Percentiles rank a stretch among this genome's conserved stretches.
These are phyloP conservation scores for Drosophila mayaguana DNA, from an alignment of 2,888 invertebrate species.

Conservation along the genomic window DNA sequence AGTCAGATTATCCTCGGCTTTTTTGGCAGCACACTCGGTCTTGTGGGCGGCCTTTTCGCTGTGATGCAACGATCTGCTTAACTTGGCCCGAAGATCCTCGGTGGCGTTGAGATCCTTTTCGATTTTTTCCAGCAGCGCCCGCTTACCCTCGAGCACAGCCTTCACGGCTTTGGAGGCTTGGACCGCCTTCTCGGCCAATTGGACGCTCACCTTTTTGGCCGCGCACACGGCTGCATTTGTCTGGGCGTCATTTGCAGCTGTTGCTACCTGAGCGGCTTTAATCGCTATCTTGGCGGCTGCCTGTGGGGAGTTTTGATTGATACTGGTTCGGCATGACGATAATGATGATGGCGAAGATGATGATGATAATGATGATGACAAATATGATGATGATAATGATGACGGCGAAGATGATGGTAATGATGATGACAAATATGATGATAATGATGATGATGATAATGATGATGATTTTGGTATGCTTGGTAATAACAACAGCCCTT, in stretches of 20 bases:
- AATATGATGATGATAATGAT: too few relatives aligned
- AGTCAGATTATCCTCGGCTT: constrained; percentile 86
- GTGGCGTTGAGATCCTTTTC: background rate
- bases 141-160: constrained; percentile 89
- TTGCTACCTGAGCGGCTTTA: constrained; percentile 85
- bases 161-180: constrained; percentile 90
- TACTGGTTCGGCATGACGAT: background rate
- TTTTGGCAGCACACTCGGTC: constrained; percentile 87
- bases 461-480: too few relatives aligned
- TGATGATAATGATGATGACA: too few relatives aligned
- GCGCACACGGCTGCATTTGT: constrained; percentile 90
- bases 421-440: too few relatives aligned
- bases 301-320: background rate
- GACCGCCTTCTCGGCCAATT: constrained; percentile 89
- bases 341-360: too few relatives aligned
- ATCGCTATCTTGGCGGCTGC: constrained; percentile 17
- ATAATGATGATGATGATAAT: too few relatives aligned
- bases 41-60: constrained; percentile 88
- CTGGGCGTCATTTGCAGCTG: constrained; percentile 90
- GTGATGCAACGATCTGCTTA: constrained; percentile 85
- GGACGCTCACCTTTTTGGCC: constrained; percentile 89
- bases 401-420: too few relatives aligned
- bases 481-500: background rate
- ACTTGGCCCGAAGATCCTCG: background rate
- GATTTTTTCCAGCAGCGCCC: constrained; percentile 61